These are phyloP conservation scores for Nasonia longicornis DNA, from an alignment of 1,140 invertebrate species.

Conservation along the genomic window DNA sequence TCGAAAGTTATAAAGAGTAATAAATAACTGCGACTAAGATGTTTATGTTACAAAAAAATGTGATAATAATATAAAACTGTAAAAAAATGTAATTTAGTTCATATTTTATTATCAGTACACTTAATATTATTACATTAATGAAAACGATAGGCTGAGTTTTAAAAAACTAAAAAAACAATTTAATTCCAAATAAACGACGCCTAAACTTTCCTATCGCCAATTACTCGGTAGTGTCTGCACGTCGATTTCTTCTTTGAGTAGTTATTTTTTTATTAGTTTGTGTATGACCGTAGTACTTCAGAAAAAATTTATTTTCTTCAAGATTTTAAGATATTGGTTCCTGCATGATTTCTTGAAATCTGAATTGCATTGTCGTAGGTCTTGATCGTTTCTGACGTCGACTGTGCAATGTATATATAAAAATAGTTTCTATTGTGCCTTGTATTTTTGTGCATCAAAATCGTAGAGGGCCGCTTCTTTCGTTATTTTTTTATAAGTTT, in stretches of 20 bases:
- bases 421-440: constrained; percentile 19
- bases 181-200: constrained; percentile 6
- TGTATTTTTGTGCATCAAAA: constrained; percentile 43
- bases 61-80: constrained; percentile 58
- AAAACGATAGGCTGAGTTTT: constrained; percentile 5
- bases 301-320: constrained; percentile 47
- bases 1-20: constrained; percentile 25
- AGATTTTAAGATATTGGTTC: constrained; percentile 46
- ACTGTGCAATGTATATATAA: constrained; percentile 11
- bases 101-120: constrained; percentile 57
- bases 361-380: constrained; percentile 36
- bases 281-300: constrained; percentile 21
- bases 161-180: background rate
- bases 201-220: constrained; percentile 36
- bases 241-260: constrained; percentile 33
- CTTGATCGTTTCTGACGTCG: constrained; percentile 26
- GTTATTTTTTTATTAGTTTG: constrained; percentile 30
- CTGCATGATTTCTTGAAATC: constrained; percentile 47
- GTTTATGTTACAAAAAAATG: constrained; percentile 38
- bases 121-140: background rate
- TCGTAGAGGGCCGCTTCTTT: constrained; percentile 35
- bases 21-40: constrained; percentile 28
- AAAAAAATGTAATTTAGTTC: constrained; percentile 61
- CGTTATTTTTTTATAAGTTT: constrained; percentile 31
- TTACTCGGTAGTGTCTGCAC: constrained; percentile 39